phyloP scores from a whole-genome alignment of 64 coral and sea anemone species.

The Catalaphyllia jardinei region DNA sequence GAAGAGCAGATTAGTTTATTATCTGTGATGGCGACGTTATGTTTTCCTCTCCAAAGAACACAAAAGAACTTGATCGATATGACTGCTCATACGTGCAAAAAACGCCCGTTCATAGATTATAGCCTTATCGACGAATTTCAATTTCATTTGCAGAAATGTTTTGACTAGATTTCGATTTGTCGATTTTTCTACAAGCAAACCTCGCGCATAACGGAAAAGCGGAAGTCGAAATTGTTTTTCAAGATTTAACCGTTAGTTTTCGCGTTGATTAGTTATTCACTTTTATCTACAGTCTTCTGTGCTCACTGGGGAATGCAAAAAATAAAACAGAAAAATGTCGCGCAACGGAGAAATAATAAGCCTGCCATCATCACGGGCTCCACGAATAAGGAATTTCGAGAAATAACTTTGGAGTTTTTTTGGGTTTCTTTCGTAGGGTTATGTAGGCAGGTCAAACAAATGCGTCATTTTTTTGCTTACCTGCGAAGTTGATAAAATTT shows the following conservation, averaged over 20 bases:
- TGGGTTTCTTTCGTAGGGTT: no score
- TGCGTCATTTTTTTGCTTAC: not conserved
- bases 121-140: not conserved
- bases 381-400: not conserved
- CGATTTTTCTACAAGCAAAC: not conserved
- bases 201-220: not conserved
- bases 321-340: not conserved
- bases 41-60: no score
- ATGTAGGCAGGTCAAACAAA: not conserved
- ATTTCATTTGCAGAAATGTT: not conserved
- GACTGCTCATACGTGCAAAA: not conserved
- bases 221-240: not conserved
- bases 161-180: not conserved
- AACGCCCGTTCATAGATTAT: not conserved
- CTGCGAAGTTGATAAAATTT: not conserved
- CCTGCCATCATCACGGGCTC: not conserved
- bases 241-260: not conserved
- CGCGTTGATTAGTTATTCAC: not conserved
- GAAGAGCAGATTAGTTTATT: no score
- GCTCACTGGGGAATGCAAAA: conserved; percentile 1
- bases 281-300: not conserved
- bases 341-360: not conserved
- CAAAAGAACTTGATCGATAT: not conserved
- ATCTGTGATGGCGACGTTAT: not conserved
- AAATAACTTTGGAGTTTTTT: no score